Evolutionary conservation across 2,888 invertebrate species (phyloP), one percentile per base, ranked within the genome.

Genomic region (Watsonalla cultraria): DNA sequence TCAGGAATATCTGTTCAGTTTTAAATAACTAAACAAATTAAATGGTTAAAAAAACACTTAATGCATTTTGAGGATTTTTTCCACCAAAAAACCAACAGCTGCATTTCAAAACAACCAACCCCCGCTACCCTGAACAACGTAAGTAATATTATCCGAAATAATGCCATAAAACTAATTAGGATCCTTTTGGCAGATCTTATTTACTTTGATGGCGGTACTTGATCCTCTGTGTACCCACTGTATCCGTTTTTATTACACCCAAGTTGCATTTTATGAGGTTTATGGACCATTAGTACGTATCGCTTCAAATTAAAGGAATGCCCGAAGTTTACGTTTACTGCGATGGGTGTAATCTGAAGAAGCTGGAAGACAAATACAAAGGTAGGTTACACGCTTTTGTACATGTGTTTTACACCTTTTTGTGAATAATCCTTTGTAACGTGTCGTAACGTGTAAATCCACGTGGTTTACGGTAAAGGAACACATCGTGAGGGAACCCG

Each of bases 231-330:
- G 54, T 42, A 42, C 52, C 51, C 52, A 56, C 56, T 56, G 61
- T 62, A 63, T 61, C 61, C 56, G 56, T 56, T 64, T 63, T 59
- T 62, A 68, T 62, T 56, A 61, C 55, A 55, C 64, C 59, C 58
- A 57, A 61, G 59, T 57, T 66, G 61, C 64, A 65, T 56, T 72
- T 63, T 62, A 61, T 55, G 58, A 52, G 60, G 52, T 74, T 74
- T 68, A 74, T 65, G 54, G 49, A 35, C 60, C 61, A 69, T 72
- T 74, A 73, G 60, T 61, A 51, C 57, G 47, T 52, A 54, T 55
- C 55, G 54, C 57, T 64, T 60, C 59, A 62, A 65, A 57, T 66
- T 62, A 61, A 56, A 63, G 56, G 49, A 42, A 42, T 50, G 15
- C 13, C 49, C 33, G 13, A 50, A 37, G 37, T 37, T 50, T 35